These are phyloP conservation scores for Sphaeridia pumilis DNA, from an alignment of 2,888 invertebrate genomes.

Conservation along the genomic window DNA sequence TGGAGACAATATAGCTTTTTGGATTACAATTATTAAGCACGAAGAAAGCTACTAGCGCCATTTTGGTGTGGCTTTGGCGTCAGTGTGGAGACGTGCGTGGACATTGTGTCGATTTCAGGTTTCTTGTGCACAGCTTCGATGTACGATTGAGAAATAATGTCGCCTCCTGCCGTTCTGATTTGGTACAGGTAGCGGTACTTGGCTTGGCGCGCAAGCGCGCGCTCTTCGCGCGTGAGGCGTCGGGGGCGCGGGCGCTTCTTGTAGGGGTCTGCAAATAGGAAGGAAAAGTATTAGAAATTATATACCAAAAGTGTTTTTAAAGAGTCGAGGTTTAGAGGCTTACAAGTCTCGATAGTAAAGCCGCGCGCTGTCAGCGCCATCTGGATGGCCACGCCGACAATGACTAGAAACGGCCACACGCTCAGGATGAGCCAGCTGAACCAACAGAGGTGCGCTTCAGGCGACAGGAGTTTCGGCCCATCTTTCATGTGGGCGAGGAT, in stretches of 20 bases:
- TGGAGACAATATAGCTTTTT: too few relatives aligned
- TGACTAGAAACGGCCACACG: constrained; percentile 58
- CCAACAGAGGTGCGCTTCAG: constrained; percentile 33
- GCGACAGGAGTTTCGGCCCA: too few relatives aligned
- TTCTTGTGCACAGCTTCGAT: constrained; percentile 32
- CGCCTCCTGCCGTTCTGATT: constrained; percentile 76
- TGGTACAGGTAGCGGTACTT: constrained; percentile 79
- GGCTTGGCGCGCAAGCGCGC: constrained; percentile 64
- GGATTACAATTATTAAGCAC: too few relatives aligned
- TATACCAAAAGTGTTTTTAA: not conserved
- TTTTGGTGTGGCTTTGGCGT: constrained; percentile 22
- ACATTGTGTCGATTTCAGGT: constrained; percentile 29
- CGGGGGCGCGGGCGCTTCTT: constrained; percentile 43
- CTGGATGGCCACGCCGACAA: constrained; percentile 57
- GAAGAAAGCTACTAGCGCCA: too few relatives aligned
- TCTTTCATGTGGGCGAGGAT: constrained; percentile 55
- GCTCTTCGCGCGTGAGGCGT: constrained; percentile 56
- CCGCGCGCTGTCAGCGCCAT: constrained; percentile 57
- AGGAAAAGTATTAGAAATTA: not conserved
- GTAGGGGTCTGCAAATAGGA: constrained; percentile 39
- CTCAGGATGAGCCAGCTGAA: constrained; percentile 58
- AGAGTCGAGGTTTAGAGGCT: constrained; percentile 33
- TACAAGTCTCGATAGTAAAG: constrained; percentile 52
- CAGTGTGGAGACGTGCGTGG: constrained; percentile 33
- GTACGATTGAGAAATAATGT: constrained; percentile 69